A percentile compares a stretch with the other conserved stretches of the same genome.
These are phyloP conservation scores for Pristionchus maxplancki DNA, from an alignment of 2,888 invertebrate genomes.

Conservation along the genomic window DNA sequence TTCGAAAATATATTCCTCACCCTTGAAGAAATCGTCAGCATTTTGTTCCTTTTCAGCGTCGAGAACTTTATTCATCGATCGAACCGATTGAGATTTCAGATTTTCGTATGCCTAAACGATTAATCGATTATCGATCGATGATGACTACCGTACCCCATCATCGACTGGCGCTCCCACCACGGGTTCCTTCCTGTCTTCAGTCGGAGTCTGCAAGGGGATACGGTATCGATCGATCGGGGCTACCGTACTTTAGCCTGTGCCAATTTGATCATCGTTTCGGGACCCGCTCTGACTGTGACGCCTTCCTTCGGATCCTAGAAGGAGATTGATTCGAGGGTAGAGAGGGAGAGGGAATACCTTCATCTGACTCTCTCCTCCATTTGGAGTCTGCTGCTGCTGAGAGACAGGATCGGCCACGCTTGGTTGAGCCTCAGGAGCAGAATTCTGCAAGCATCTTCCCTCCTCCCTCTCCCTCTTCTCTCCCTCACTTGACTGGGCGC, in stretches of 20 bases:
- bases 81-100: constrained; percentile 19
- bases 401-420: not conserved
- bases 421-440: not conserved
- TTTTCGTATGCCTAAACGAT: constrained; percentile 10
- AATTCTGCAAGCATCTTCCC: not conserved
- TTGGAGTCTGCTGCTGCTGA: not conserved
- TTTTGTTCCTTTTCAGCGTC: not conserved
- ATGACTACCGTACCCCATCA: constrained; percentile 18
- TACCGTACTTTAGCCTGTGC: not conserved
- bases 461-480: not conserved
- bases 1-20: not conserved
- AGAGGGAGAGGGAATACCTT: not conserved
- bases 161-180: not conserved
- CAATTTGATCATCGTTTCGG: not conserved
- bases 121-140: not conserved
- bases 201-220: not conserved
- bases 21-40: constrained; percentile 31
- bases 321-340: not conserved
- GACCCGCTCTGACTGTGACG: constrained; percentile 1
- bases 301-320: not conserved
- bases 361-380: not conserved
- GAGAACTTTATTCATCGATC: constrained; percentile 19
- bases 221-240: not conserved
- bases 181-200: not conserved
- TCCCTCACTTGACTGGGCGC: not conserved